These are phyloP conservation scores for Zootermopsis nevadensis DNA, from an alignment of 2,888 invertebrate genomes.

Conservation along the genomic window DNA sequence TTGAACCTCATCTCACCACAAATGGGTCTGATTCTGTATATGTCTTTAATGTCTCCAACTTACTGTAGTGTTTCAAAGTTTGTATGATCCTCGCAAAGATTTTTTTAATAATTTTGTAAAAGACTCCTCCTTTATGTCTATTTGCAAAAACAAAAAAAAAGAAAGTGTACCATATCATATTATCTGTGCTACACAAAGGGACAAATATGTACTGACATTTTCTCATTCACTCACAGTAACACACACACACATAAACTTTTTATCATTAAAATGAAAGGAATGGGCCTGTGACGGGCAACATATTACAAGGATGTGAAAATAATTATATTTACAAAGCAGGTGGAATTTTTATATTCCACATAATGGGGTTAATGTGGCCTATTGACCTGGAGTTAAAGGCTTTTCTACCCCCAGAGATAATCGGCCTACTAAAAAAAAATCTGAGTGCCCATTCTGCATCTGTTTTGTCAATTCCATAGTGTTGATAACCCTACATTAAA, in stretches of 20 bases:
- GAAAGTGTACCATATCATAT: conserved; percentile 7
- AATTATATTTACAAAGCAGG: conserved; percentile 1
- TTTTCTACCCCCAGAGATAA: background rate
- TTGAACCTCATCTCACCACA: background rate
- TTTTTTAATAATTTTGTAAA: conserved; percentile 28
- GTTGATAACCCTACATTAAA: conserved; percentile 34
- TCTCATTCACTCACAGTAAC: too few relatives aligned
- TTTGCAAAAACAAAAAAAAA: background rate
- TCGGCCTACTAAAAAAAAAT: conserved; percentile 26
- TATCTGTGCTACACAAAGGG: conserved; percentile 7
- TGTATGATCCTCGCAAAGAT: background rate
- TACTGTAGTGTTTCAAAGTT: background rate
- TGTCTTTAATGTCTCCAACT: background rate
- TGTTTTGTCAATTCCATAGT: conserved; percentile 29
- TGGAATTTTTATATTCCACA: background rate
- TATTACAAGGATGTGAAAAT: background rate
- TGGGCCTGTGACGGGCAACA: background rate
- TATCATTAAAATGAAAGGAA: background rate
- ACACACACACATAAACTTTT: background rate
- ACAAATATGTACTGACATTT: conserved; percentile 19
- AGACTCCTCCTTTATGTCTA: background rate
- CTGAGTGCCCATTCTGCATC: conserved; percentile 24
- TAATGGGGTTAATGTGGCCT: background rate
- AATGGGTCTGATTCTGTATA: background rate
- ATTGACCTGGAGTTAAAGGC: background rate